Percentiles rank a stretch among this genome's conserved stretches.
Evolutionary conservation across 2,113 vertebrate genomes (phyloP).

Genomic region (Boleophthalmus pectinirostris): DNA sequence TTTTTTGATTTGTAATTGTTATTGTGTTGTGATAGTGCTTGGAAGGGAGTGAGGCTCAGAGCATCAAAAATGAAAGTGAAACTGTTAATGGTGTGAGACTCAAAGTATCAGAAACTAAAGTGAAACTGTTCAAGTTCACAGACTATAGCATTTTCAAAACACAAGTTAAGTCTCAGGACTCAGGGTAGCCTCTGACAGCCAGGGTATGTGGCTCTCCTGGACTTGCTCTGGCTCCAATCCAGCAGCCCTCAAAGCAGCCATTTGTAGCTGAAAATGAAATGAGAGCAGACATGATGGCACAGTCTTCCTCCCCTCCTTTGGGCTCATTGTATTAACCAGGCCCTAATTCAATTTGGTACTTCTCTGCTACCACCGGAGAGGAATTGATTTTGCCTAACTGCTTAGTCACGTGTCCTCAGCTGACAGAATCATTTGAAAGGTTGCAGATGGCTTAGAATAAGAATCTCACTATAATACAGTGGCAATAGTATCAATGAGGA

Average conservation of each 20-base stretch:
- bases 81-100: too few relatives aligned
- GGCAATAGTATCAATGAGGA: constrained; percentile 17
- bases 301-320: constrained; percentile 70
- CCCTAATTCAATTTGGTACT: constrained; percentile 69
- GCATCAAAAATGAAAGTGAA: too few relatives aligned
- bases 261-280: constrained; percentile 69
- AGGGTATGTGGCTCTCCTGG: neutral
- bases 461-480: constrained; percentile 16
- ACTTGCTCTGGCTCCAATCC: constrained; percentile 26
- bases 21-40: too few relatives aligned
- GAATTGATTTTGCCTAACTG: constrained; percentile 72
- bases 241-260: constrained; percentile 49
- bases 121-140: too few relatives aligned
- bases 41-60: too few relatives aligned
- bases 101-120: too few relatives aligned
- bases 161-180: too few relatives aligned
- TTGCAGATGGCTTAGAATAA: constrained; percentile 13
- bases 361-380: constrained; percentile 61
- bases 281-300: constrained; percentile 74
- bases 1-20: too few relatives aligned
- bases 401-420: constrained; percentile 59
- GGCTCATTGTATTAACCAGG: constrained; percentile 70
- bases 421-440: constrained; percentile 41
- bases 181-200: too few relatives aligned
- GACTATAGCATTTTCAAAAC: too few relatives aligned